phyloP scores from a whole-genome alignment of 2,797 vertebrate genomes.

The Numenius phaeopus region DNA sequence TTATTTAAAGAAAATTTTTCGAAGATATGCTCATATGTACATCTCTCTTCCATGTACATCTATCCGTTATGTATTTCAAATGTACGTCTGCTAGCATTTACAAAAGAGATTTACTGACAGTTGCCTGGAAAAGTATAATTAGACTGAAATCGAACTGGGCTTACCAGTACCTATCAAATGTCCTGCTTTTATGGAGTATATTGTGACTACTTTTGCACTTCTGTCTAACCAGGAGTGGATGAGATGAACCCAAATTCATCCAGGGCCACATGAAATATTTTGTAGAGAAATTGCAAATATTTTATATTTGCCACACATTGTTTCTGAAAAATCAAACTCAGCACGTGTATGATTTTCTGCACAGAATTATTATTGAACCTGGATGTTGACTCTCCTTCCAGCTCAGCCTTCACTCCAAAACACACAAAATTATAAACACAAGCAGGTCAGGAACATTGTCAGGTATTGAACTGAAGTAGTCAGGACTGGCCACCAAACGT shows the following conservation, averaged over 20 bases:
- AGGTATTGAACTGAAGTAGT: not conserved
- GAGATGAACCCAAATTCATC: not conserved
- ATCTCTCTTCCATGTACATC: not conserved
- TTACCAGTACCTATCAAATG: not conserved
- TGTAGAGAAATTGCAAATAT: not conserved
- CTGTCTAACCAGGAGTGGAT: not conserved
- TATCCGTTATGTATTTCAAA: not conserved
- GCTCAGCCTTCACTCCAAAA: not conserved
- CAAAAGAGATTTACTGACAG: not conserved
- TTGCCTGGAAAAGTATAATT: not conserved
- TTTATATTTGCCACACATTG: not conserved
- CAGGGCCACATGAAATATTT: not conserved
- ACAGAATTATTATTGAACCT: not conserved
- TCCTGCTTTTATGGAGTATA: not conserved
- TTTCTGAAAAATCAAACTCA: not conserved
- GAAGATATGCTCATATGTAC: not conserved
- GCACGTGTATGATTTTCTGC: not conserved
- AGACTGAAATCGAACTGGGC: not conserved
- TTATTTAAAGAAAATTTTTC: not conserved
- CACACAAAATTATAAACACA: not conserved
- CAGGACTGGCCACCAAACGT: not conserved
- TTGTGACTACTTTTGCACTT: not conserved
- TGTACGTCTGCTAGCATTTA: not conserved
- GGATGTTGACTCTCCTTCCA: not conserved
- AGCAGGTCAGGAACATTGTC: fast-evolving